Evolutionary conservation across 2,888 invertebrate genomes (phyloP).

Genomic region (Thecocarcelia acutangulata): DNA sequence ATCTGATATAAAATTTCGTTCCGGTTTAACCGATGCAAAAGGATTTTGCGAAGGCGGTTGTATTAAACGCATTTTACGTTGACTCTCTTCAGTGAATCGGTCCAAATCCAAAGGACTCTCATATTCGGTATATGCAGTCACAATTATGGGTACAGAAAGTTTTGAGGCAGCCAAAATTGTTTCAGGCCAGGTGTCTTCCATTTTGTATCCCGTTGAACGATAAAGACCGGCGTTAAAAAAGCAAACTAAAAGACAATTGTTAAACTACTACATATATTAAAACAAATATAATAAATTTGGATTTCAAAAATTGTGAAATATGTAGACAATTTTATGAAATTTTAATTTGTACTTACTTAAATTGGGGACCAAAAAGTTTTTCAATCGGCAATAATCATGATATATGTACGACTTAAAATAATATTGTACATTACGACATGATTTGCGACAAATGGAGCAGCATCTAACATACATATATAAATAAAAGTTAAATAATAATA

Average conservation of each 20-base stretch:
- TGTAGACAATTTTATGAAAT: no score
- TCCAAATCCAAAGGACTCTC: constrained; percentile 85
- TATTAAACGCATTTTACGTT: constrained; percentile 82
- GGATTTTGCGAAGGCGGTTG: constrained; percentile 84
- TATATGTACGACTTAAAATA: constrained; percentile 82
- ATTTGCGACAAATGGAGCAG: constrained; percentile 82
- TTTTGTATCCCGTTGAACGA: constrained; percentile 85
- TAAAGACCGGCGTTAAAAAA: constrained; percentile 88
- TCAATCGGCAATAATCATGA: constrained; percentile 81
- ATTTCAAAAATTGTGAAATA: no score
- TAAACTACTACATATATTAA: neutral
- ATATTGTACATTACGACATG: constrained; percentile 83
- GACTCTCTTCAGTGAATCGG: constrained; percentile 83
- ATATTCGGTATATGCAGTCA: constrained; percentile 86
- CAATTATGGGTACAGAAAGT: constrained; percentile 84
- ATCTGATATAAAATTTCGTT: constrained; percentile 88
- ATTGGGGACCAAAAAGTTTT: constrained; percentile 83
- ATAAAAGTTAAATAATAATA: neutral
- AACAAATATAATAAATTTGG: no score
- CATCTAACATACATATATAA: constrained; percentile 79
- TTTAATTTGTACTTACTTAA: constrained; percentile 82
- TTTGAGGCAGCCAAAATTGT: constrained; percentile 84
- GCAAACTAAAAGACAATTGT: constrained; percentile 83
- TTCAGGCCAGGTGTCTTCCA: constrained; percentile 86
- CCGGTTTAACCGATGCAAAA: constrained; percentile 87